Percentiles rank a stretch among this genome's conserved stretches.
Conservation (phyloP, 30 jellyfish, hydroid and myxozoan genomes). For the Hydractinia echinata region DNA sequence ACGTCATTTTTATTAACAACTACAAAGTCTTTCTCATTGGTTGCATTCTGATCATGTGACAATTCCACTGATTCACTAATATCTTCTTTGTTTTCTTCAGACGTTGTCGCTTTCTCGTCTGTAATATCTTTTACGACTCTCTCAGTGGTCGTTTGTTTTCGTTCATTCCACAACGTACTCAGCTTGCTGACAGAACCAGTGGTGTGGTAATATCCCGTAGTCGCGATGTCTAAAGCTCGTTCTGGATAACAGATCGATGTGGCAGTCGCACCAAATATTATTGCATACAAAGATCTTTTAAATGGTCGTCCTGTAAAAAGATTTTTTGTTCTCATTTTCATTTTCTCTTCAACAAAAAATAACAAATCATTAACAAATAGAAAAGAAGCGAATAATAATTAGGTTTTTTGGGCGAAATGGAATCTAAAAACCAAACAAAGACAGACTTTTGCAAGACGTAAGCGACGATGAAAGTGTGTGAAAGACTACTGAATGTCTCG, state of each 20-base stretch:
- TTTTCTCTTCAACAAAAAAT: neutral
- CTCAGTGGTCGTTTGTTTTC: neutral
- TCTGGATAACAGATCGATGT: slow-evolving; percentile 30
- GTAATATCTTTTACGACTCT: neutral
- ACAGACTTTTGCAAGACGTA: too few species aligned
- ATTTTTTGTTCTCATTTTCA: neutral
- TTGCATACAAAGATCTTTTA: slow-evolving; percentile 24
- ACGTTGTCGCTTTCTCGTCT: neutral
- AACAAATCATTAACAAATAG: neutral
- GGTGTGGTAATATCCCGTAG: slow-evolving; percentile 26
- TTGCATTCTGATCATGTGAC: neutral
- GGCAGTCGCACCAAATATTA: slow-evolving; percentile 27
- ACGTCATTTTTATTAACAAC: neutral
- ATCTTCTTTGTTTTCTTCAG: neutral
- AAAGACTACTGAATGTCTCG: too few species aligned
- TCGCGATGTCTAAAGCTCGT: slow-evolving; percentile 22
- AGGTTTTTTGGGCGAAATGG: too few species aligned
- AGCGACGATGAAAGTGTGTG: too few species aligned
- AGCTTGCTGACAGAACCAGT: neutral
- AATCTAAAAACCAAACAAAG: too few species aligned
- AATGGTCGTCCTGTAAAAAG: slow-evolving; percentile 22
- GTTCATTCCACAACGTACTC: neutral
- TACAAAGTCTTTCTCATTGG: neutral
- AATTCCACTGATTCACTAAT: neutral
- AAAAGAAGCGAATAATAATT: too few species aligned